Evolutionary conservation across 2,888 invertebrate genomes (phyloP).

Genomic region (Hydroisotoma schaefferi): DNA sequence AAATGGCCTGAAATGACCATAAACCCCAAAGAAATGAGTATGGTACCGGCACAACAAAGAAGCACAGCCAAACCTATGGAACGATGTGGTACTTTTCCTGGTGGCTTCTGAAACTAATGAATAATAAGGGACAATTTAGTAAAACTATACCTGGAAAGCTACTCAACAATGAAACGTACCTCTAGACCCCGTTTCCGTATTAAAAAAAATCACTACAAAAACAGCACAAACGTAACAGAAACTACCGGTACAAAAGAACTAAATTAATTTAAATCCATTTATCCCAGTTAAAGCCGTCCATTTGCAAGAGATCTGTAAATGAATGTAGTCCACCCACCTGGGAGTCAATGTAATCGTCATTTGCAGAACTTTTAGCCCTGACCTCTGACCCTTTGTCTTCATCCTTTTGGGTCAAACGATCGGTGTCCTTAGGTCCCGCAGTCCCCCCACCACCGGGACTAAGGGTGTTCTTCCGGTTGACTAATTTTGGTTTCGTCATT

Average conservation of each 20-base stretch:
- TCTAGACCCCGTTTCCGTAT: too few relatives aligned
- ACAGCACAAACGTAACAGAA: too few relatives aligned
- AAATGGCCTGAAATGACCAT: constrained; percentile 77
- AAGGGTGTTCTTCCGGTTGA: background rate
- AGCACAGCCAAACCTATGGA: constrained; percentile 73
- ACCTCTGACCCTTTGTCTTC: background rate
- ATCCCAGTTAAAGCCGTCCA: too few relatives aligned
- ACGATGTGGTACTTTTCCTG: constrained; percentile 75
- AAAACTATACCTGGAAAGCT: too few relatives aligned
- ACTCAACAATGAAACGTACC: too few relatives aligned
- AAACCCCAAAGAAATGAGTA: constrained; percentile 70
- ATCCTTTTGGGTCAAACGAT: background rate
- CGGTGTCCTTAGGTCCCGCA: too few relatives aligned
- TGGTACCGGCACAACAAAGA: constrained; percentile 71
- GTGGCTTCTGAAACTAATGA: constrained; percentile 53
- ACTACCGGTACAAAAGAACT: background rate
- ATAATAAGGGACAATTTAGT: too few relatives aligned
- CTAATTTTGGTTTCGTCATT: background rate
- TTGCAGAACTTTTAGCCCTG: constrained; percentile 5
- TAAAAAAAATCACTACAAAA: too few relatives aligned
- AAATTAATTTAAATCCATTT: too few relatives aligned
- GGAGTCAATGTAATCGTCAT: constrained; percentile 46
- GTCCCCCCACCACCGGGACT: background rate
- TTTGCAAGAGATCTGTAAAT: too few relatives aligned
- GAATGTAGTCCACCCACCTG: too few relatives aligned